Evolutionary conservation across 30 jellyfish, hydroid and myxozoan species (phyloP), one percentile per base, ranked within the genome.

Genomic region (Hydra vulgaris): DNA sequence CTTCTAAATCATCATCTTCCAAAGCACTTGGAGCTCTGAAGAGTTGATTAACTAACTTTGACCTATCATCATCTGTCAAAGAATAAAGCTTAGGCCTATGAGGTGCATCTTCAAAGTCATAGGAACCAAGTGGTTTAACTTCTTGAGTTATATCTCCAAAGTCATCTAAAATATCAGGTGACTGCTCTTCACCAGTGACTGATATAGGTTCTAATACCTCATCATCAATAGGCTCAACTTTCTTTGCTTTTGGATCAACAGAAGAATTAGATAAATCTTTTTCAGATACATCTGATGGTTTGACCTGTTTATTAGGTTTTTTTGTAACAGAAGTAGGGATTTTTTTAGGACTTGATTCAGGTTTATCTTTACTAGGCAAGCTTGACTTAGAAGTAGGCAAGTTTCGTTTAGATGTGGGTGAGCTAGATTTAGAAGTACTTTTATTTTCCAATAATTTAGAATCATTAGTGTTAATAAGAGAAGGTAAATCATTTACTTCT

Each of bases 41-140:
- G 74, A 89, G 66, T 55, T 72, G 26, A 76, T 75, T 83, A 18
- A 70, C 72, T 23, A 89, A 25, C 40, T 23, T 74, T n/a, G 77
- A 24, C 54, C 82, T 74, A 53, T 89, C 92, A 23, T 89, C 88
- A 12, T 54, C 86, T 0, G 96, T 79, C 74, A 89, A 82, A 53
- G 69, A 70, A 69, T 73, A 72, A 21, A 26, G 68, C 22, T 40
- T 53, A 24, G 76, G 83, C 70, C 81, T 24, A 73, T 70, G 85
- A 18, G 94, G 94, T 26, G 77, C 23, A 53, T 78, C 56, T 27
- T 83, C 90, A 8, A 88, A 77, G 7, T 71, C 25, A 22, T 74
- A 88, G 17, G n/a, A 78, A 23, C 54, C 95, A 26, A 85, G 85
- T 27, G 84, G 53, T 15, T 90, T 73, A 74, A 75, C 85, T 40